Evolutionary conservation across 1,140 invertebrate species (phyloP).

Genomic region (Periplaneta americana): DNA sequence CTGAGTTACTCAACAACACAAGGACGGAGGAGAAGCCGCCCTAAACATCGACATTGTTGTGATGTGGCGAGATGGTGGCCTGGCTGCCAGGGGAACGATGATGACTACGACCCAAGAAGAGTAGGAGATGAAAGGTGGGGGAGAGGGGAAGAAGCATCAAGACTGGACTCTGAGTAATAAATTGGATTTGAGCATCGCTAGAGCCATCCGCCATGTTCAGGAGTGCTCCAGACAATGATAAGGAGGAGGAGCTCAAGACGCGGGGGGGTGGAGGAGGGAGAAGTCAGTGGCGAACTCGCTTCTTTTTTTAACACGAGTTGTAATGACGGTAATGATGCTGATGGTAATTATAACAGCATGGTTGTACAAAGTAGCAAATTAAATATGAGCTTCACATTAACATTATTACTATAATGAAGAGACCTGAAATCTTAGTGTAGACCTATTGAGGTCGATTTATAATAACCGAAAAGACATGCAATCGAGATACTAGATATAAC

Average conservation of each 20-base stretch:
- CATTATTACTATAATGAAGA: too few relatives aligned
- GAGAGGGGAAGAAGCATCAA: not conserved
- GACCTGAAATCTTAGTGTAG: too few relatives aligned
- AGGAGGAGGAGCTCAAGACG: not conserved
- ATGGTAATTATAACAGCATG: too few relatives aligned
- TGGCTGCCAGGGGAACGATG: too few relatives aligned
- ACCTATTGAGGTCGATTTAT: too few relatives aligned
- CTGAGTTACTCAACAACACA: not conserved
- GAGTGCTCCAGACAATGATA: not conserved
- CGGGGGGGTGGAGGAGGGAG: not conserved
- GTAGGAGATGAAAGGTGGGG: not conserved
- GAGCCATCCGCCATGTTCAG: not conserved
- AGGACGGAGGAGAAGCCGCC: too few relatives aligned
- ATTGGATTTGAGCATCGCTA: not conserved
- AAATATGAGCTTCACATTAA: too few relatives aligned
- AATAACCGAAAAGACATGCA: too few relatives aligned
- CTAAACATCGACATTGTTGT: not conserved
- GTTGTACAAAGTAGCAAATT: too few relatives aligned
- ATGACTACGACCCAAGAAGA: not conserved
- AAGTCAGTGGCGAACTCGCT: not conserved
- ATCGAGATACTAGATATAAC: too few relatives aligned
- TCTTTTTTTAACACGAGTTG: not conserved
- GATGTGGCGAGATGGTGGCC: too few relatives aligned
- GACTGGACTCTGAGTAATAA: not conserved
- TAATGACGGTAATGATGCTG: too few relatives aligned